phyloP scores from a whole-genome alignment of 2,888 invertebrate genomes.

The Eremobia ochroleuca region DNA sequence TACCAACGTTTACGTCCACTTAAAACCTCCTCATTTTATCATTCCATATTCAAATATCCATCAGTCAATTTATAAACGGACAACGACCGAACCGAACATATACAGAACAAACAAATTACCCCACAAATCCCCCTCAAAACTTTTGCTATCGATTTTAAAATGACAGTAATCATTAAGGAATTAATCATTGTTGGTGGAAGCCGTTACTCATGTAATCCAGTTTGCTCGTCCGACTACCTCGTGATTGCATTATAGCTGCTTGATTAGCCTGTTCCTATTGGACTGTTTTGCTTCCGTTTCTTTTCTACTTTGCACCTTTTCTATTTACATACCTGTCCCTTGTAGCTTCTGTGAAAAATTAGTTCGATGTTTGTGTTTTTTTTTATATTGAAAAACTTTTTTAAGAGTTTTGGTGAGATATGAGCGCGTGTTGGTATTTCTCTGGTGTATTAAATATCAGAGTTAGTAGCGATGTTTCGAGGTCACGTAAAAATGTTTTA shows the following conservation, averaged over 20 bases:
- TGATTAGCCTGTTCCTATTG: constrained; percentile 60
- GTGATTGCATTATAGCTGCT: constrained; percentile 59
- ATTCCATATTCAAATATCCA: constrained; percentile 11
- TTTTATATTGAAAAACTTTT: constrained; percentile 42
- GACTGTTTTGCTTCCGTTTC: constrained; percentile 36
- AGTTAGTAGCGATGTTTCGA: background rate
- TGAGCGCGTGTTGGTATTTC: constrained; percentile 5
- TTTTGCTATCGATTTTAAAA: constrained; percentile 65
- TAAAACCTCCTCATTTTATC: background rate
- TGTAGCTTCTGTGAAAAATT: constrained; percentile 45
- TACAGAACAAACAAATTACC: constrained; percentile 51
- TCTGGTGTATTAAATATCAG: constrained; percentile 17
- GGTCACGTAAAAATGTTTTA: too few relatives aligned
- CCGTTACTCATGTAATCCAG: constrained; percentile 51
- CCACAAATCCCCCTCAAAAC: constrained; percentile 33
- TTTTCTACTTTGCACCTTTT: constrained; percentile 30
- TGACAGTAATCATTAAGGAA: constrained; percentile 58
- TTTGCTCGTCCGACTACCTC: constrained; percentile 36
- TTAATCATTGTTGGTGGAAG: constrained; percentile 58
- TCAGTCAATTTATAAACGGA: constrained; percentile 24
- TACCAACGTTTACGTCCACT: background rate
- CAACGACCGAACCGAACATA: constrained; percentile 6
- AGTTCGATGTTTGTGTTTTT: constrained; percentile 18
- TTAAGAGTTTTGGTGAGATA: constrained; percentile 5
- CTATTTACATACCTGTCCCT: constrained; percentile 26